Base-by-base conservation (phyloP, 1,140 invertebrate genomes). In the Monochamus saltuarius region DNA sequence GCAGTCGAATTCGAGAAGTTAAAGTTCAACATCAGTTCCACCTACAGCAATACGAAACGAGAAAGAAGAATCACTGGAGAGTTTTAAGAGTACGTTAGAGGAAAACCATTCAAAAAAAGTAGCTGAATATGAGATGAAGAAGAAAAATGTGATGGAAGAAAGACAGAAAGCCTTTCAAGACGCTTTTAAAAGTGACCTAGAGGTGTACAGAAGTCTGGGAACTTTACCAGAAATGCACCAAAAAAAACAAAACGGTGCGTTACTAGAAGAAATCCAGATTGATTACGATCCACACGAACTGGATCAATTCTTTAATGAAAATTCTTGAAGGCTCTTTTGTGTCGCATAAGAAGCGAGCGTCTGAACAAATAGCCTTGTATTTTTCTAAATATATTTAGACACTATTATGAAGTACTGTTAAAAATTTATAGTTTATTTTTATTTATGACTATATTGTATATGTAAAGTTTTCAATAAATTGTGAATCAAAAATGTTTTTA, bases 131-230 rank as follows among this genome's bases (percentile, higher is more conserved):
- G 86, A 88, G 68, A 67, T 78, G 19, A 79, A 77, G 17, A 81
- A 84, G 56, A 80, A 83, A 57, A 74, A 78, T 58, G 73, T 79
- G 29, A 70, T 87, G 43, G 81, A 83, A 67, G 87, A 88, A 70
- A 77, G 86, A 59, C 85, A 87, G 69, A 80, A 84, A 71, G 84
- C 83, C 0, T 88, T 87, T 72, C 81, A 84, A 58, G 81, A 87
- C 72, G 85, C 82, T n/a, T 89, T 89, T 73, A 81, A 84, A 73
- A 80, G 83, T 68, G 86, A 89, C 71, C 60, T 89, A 39, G 77
- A 85, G 53, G 80, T 82, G 57, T 88, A 84, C 63, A 87, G 86
- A 74, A 78, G 76, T 57, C 80, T 84, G 55, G 85, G 86, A 59
- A 78, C 77, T n/a, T 78, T 85, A 55, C 82, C 82, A 71, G 72